Evolutionary conservation across 1,140 invertebrate genomes (phyloP).

Genomic region (Drosophila bocqueti): DNA sequence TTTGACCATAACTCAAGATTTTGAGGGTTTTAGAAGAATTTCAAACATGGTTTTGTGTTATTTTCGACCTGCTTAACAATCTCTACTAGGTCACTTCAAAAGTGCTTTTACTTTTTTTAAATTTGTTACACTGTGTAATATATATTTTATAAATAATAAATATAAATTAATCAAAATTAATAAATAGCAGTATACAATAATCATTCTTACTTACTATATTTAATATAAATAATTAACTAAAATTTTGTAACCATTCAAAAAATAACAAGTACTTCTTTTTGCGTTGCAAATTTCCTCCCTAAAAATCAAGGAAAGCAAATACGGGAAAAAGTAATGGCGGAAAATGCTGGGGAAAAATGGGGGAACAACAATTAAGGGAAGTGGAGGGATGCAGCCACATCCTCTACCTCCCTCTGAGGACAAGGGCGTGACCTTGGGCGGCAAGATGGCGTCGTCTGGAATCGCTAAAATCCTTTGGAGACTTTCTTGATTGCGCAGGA

Average conservation of each 20-base stretch:
- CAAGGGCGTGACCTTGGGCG: slow-evolving; percentile 18
- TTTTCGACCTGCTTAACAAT: too few species aligned
- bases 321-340: slow-evolving; percentile 1
- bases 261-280: not conserved
- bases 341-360: not conserved
- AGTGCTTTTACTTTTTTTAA: too few species aligned
- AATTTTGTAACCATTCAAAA: too few species aligned
- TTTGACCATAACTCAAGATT: too few species aligned
- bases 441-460: slow-evolving; percentile 23
- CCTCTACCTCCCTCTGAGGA: not conserved
- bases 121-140: too few species aligned
- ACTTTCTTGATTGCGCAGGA: slow-evolving; percentile 58
- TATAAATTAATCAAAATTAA: too few species aligned
- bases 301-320: not conserved
- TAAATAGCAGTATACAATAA: not conserved
- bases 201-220: not conserved
- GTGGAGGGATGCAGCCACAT: slow-evolving; percentile 6
- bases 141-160: too few species aligned
- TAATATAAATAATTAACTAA: not conserved
- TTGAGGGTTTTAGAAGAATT: too few species aligned
- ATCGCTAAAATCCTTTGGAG: slow-evolving; percentile 40
- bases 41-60: too few species aligned
- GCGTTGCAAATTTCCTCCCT: not conserved
- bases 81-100: too few species aligned
- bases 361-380: not conserved